A percentile compares a stretch with the other conserved stretches of the same genome.
phyloP scores from a whole-genome alignment of 1,140 invertebrate species.

The Zaprionus gabonicus region DNA sequence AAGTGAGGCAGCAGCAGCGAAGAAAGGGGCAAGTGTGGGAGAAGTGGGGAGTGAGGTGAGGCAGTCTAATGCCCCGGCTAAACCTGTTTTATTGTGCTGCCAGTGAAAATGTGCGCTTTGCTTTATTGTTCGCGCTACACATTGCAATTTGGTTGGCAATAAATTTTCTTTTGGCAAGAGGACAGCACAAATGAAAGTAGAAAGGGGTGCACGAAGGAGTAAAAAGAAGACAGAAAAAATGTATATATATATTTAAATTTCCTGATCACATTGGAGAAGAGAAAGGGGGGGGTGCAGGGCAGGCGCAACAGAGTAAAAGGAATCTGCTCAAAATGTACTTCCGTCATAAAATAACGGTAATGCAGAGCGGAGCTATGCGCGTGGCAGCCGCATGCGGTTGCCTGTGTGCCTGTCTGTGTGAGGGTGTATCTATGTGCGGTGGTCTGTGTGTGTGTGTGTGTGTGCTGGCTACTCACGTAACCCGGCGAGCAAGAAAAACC shows the following conservation, averaged over 20 bases:
- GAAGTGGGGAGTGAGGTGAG: neutral
- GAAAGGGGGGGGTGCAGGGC: neutral
- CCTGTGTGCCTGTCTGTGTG: conserved; percentile 19
- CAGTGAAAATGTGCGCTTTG: conserved; percentile 36
- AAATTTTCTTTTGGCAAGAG: conserved; percentile 65
- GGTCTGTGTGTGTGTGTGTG: neutral
- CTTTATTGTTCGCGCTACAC: conserved; percentile 47
- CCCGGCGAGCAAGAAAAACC: conserved; percentile 72
- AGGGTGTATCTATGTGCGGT: neutral
- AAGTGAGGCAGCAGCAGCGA: neutral
- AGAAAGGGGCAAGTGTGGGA: neutral
- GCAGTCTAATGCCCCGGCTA: conserved; percentile 29
- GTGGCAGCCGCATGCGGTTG: neutral
- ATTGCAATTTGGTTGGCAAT: conserved; percentile 70
- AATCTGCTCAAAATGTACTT: conserved; percentile 81
- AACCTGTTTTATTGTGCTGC: conserved; percentile 53
- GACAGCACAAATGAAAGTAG: conserved; percentile 65
- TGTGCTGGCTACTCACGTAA: conserved; percentile 62
- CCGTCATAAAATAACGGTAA: conserved; percentile 81
- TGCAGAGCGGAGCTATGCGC: conserved; percentile 59
- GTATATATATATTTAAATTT: conserved; percentile 11
- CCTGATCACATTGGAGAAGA: neutral
- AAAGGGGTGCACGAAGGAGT: conserved; percentile 28
- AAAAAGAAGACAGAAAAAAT: conserved; percentile 49
- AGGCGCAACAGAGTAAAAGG: conserved; percentile 48